phyloP scores from a whole-genome alignment of 1,140 invertebrate species.

The Argopecten irradians region DNA sequence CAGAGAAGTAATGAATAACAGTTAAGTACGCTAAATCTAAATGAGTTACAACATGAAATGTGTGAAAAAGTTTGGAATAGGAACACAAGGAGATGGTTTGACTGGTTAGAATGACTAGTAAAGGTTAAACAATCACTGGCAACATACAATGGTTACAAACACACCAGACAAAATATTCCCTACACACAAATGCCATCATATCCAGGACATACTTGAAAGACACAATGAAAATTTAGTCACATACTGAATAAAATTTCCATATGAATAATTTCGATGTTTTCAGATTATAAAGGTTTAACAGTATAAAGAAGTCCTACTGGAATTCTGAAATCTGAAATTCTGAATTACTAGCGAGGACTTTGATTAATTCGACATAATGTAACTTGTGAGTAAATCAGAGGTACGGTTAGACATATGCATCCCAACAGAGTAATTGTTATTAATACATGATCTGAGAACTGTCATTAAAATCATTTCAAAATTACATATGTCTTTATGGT shows the following conservation, averaged over 20 bases:
- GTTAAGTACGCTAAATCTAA: background rate
- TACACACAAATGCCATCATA: background rate
- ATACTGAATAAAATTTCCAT: background rate
- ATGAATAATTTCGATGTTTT: background rate
- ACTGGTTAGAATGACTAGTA: background rate
- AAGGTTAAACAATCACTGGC: background rate
- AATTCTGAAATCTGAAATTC: background rate
- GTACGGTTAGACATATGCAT: no score
- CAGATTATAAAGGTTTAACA: background rate
- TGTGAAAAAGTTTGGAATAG: background rate
- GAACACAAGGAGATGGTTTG: constrained; percentile 8
- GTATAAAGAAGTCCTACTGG: background rate
- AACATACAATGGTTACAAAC: background rate
- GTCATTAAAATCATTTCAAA: no score
- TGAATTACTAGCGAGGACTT: no score
- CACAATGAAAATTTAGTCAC: background rate
- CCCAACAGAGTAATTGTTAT: no score
- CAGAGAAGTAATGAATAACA: background rate
- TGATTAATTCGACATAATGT: no score
- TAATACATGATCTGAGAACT: background rate
- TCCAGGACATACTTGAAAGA: background rate
- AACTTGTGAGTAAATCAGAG: no score
- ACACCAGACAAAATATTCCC: background rate
- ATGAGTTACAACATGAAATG: background rate
- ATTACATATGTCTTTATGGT: no score